A percentile compares a stretch with the other conserved stretches of the same genome.
phyloP scores from a whole-genome alignment of 30 jellyfish, hydroid and myxozoan genomes.

The Nemopilema nomurai region DNA sequence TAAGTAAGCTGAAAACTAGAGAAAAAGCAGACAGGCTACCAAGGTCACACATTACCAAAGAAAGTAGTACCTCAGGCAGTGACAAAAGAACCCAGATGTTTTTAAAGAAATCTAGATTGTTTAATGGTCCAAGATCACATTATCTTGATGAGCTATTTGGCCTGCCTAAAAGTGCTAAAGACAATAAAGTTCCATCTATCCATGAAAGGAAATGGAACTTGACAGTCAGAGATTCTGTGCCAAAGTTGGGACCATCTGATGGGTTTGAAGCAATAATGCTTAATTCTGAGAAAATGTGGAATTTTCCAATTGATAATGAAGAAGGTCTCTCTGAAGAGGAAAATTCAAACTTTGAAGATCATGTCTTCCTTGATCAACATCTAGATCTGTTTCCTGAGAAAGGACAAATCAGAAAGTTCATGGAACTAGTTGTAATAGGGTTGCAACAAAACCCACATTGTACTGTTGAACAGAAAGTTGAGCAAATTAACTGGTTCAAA shows the following conservation, averaged over 20 bases:
- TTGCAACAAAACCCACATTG: conserved; percentile 91
- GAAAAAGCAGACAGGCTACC: background rate
- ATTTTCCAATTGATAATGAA: conserved; percentile 93
- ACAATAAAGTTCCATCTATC: conserved; percentile 35
- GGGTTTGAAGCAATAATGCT: conserved; percentile 83
- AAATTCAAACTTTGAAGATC: conserved; percentile 82
- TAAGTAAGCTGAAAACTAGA: background rate
- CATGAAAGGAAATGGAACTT: conserved; percentile 43
- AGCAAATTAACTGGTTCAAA: conserved; percentile 80
- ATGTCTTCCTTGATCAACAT: conserved; percentile 80
- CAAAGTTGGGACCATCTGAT: conserved; percentile 69
- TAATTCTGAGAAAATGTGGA: conserved; percentile 74
- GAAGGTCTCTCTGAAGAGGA: conserved; percentile 71
- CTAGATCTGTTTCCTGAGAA: conserved; percentile 84
- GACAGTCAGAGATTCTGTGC: conserved; percentile 19
- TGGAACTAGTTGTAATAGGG: conserved; percentile 94
- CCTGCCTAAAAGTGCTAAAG: background rate
- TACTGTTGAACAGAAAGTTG: conserved; percentile 81
- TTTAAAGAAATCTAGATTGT: background rate
- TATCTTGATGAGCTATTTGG: conserved; percentile 32
- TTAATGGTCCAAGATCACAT: conserved; percentile 35
- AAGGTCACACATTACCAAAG: background rate
- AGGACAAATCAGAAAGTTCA: conserved; percentile 74
- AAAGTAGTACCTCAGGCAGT: background rate
- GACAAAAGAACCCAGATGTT: background rate